A percentile compares a stretch with the other conserved stretches of the same genome.
phyloP scores from a whole-genome alignment of 2,797 vertebrate genomes.

The Smutsia gigantea region DNA sequence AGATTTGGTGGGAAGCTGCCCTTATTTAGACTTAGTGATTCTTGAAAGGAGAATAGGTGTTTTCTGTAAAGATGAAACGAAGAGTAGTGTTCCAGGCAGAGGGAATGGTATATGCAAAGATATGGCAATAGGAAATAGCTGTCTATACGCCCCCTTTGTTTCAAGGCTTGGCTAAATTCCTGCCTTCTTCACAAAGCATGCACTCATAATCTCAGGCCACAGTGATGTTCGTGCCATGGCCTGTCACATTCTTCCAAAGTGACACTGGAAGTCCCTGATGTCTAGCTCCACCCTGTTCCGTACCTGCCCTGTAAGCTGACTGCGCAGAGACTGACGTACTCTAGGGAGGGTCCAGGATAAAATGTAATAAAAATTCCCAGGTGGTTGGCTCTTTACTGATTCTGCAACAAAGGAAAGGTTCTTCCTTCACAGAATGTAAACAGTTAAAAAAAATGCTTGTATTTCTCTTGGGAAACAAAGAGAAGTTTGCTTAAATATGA shows the following conservation, averaged over 20 bases:
- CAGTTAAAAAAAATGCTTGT: not conserved
- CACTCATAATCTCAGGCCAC: not conserved
- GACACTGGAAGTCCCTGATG: not conserved
- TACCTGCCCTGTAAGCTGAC: fast-evolving
- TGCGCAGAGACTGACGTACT: not conserved
- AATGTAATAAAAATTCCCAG: fast-evolving
- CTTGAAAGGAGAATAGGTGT: not conserved
- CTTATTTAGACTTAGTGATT: not conserved
- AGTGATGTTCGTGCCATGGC: fast-evolving
- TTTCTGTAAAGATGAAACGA: not conserved
- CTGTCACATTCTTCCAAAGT: fast-evolving
- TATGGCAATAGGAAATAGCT: not conserved
- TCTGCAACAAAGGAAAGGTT: not conserved
- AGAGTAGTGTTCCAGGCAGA: not conserved
- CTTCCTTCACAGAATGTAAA: not conserved
- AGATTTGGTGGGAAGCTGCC: not conserved
- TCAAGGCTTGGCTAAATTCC: not conserved
- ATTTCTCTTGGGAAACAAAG: slow-evolving; percentile 39
- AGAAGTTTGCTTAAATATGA: not conserved
- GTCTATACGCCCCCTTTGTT: fast-evolving
- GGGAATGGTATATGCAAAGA: not conserved
- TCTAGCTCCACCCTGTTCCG: fast-evolving
- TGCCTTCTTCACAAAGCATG: not conserved
- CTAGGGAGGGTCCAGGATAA: not conserved
- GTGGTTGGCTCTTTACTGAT: not conserved